Percentiles rank a stretch among this genome's conserved stretches.
Evolutionary conservation across 2,113 vertebrate genomes (phyloP).

Genomic region (Cardinalis cardinalis): DNA sequence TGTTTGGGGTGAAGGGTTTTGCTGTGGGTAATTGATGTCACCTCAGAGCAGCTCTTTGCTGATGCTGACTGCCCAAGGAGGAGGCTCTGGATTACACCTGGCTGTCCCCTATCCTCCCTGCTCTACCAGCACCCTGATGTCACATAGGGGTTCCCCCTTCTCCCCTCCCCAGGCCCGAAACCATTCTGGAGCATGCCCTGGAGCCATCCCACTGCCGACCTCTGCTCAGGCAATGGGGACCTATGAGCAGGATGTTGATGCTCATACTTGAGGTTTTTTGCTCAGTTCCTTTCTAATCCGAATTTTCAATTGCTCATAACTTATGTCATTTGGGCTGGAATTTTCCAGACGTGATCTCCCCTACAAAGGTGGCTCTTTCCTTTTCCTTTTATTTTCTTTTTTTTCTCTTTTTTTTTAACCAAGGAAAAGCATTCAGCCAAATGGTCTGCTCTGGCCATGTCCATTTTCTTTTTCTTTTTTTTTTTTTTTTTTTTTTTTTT

Average conservation of each 20-base stretch:
- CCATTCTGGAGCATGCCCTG: fast-evolving
- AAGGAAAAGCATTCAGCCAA: slow-evolving; percentile 11
- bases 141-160: background rate
- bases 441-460: background rate
- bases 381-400: background rate
- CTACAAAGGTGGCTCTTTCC: slow-evolving; percentile 29
- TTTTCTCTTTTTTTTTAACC: background rate
- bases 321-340: slow-evolving; percentile 37
- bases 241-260: background rate
- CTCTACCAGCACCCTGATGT: background rate
- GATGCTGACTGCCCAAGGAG: background rate
- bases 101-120: background rate
- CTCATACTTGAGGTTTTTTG: background rate
- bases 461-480: background rate
- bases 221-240: background rate
- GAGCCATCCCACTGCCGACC: fast-evolving
- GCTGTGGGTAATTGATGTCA: background rate
- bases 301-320: slow-evolving; percentile 36
- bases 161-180: background rate
- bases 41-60: background rate
- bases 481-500: background rate
- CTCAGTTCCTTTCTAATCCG: background rate
- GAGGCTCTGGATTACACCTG: background rate
- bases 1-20: background rate
- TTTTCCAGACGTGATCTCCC: slow-evolving; percentile 35